Base-by-base conservation (phyloP, 2,797 vertebrate species). In the Trematomus bernacchii region DNA sequence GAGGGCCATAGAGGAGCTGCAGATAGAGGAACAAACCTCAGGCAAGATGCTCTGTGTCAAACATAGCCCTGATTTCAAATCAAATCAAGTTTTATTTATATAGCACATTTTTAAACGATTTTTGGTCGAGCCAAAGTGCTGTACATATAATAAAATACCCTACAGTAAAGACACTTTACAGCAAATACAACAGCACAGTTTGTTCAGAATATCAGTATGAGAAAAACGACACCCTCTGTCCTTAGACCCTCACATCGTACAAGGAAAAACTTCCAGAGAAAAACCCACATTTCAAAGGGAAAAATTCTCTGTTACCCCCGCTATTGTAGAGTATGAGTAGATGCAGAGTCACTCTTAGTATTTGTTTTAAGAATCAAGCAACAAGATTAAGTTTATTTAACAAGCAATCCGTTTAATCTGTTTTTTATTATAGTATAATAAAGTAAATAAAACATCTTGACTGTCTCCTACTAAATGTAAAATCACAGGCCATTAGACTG, bases 1-100 rank as follows among this genome's bases (percentile, higher is more conserved):
- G 90, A 96, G 95, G 79, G 97, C 97, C 4, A 91, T 97, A 63
- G 91, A 93, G 68, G 96, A 97, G 85, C 93, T 99, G 85, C 93
- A 96, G 77, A 77, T 94, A n/a, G 85, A 85, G 62, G 76, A 92
- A 51, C 62, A 84, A 12, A 51, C 87, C 15, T 44, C 71, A 89
- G 90, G 89, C 89, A 89, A 86, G 87, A 66, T 6, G 18, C 65
- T 59, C 27, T 3, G 14, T 52, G 1, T 65, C 63, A 23, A 19
- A 53, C 27, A 47, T 40, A 40, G 16, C 10, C 23, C 18, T 44
- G 13, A n/a, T 14, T 14, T n/a, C n/a, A n/a, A n/a, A n/a, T n/a
- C n/a, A n/a, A n/a, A n/a, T n/a, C n/a, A n/a, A n/a, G n/a, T n/a
- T n/a, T n/a, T n/a, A n/a, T n/a, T n/a, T n/a, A n/a, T n/a, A n/a